Conservation (phyloP, 2,113 vertebrate species). For the Elaphurus davidianus region DNA sequence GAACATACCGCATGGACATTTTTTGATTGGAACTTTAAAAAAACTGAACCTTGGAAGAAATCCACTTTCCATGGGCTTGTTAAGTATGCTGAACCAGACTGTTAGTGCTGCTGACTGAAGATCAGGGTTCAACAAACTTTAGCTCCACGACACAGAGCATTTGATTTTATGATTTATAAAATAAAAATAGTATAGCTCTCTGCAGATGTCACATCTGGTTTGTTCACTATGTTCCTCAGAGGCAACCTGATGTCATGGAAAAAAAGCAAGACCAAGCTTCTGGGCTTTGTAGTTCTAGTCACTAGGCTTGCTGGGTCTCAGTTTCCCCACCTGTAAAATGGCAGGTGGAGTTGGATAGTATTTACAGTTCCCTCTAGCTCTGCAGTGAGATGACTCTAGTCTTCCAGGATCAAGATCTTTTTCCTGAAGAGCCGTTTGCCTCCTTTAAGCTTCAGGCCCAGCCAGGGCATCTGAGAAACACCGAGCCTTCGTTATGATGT, state of each 20-base stretch:
- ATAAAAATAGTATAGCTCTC: not conserved
- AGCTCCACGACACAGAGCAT: not conserved
- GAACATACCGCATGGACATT: not conserved
- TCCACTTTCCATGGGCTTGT: not conserved
- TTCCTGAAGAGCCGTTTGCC: not conserved
- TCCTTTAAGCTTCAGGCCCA: not conserved
- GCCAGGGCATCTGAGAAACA: slow-evolving; percentile 38
- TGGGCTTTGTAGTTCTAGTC: not conserved
- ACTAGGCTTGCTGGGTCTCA: not conserved
- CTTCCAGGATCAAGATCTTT: not conserved
- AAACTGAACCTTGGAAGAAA: slow-evolving; percentile 33
- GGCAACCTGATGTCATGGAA: not conserved
- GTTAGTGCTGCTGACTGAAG: not conserved
- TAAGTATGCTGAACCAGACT: not conserved
- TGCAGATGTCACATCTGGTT: not conserved
- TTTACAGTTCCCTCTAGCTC: not conserved
- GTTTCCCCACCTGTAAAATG: not conserved
- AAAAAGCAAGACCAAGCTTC: not conserved
- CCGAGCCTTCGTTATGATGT: not conserved
- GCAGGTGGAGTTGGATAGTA: not conserved
- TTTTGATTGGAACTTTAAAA: not conserved
- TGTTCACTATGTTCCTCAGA: not conserved
- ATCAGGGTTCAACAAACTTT: not conserved
- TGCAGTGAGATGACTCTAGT: not conserved
- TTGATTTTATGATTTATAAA: not conserved